Conservation (phyloP, 2,113 vertebrate species). For the Ciconia stormi region DNA sequence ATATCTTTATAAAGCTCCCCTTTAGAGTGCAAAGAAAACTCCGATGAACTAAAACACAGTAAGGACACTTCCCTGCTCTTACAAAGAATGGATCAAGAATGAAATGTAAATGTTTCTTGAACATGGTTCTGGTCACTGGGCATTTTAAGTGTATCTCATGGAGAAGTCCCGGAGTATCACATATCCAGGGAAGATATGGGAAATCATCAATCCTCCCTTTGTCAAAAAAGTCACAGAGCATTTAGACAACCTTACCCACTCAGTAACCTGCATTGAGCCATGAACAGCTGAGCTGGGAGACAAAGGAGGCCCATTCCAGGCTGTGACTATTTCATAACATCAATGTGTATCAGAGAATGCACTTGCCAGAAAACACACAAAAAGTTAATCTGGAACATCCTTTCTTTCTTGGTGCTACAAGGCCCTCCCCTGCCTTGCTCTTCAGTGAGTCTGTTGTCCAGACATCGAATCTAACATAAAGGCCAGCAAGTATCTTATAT, state of each 20-base stretch:
- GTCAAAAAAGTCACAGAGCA: not conserved
- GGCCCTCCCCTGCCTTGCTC: not conserved
- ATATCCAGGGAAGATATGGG: not conserved
- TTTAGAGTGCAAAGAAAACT: not conserved
- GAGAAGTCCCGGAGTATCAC: not conserved
- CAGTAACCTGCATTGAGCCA: not conserved
- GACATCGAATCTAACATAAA: not conserved
- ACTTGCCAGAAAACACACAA: not conserved
- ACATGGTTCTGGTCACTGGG: not conserved
- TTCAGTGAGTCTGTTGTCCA: not conserved
- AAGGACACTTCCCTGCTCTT: too few species aligned
- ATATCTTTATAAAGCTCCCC: not conserved
- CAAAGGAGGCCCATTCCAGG: not conserved
- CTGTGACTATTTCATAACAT: not conserved
- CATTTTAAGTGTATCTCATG: not conserved
- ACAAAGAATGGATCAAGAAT: not conserved
- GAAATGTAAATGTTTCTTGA: not conserved
- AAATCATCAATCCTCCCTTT: not conserved
- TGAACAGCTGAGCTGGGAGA: not conserved
- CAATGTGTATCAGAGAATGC: not conserved
- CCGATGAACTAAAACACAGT: not conserved
- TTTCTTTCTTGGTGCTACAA: not conserved
- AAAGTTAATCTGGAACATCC: not conserved
- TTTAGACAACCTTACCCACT: not conserved
- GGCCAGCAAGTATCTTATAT: not conserved